These are phyloP conservation scores for Aphelenchoides fujianensis DNA, from an alignment of 1,140 invertebrate species.

Conservation along the genomic window DNA sequence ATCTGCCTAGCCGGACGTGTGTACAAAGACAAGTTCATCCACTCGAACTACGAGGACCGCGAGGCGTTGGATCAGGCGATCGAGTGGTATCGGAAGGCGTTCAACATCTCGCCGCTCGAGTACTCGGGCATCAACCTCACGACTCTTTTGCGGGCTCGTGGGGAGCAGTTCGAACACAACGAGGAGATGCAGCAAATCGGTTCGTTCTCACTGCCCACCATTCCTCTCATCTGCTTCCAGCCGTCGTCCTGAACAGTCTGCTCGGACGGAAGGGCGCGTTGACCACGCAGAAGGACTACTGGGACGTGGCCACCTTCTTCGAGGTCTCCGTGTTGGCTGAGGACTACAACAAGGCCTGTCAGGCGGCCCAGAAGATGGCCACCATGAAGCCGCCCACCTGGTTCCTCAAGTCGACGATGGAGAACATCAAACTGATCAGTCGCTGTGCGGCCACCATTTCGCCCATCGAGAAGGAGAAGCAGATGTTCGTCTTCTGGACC, in stretches of 20 bases:
- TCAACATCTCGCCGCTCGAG: conserved; percentile 94
- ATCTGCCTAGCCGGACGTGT: conserved; percentile 96
- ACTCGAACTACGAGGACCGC: conserved; percentile 83
- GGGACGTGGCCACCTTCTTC: conserved; percentile 99
- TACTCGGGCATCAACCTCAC: conserved; percentile 98
- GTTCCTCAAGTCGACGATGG: conserved; percentile 96
- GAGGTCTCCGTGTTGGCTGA: conserved; percentile 91
- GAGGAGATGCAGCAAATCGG: conserved; percentile 83
- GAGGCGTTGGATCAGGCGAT: conserved; percentile 87
- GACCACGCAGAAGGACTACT: conserved; percentile 87
- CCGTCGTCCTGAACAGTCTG: conserved; percentile 90
- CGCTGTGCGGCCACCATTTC: conserved; percentile 63
- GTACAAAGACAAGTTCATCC: conserved; percentile 97
- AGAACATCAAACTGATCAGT: conserved; percentile 92
- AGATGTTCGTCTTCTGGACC: conserved; percentile 79
- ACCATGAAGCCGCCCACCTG: conserved; percentile 95
- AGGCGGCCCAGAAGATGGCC: conserved; percentile 98
- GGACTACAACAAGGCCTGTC: conserved; percentile 92
- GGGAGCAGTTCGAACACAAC: conserved; percentile 87
- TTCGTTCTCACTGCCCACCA: conserved; percentile 55
- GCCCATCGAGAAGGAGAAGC: conserved; percentile 62
- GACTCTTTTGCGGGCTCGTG: conserved; percentile 92
- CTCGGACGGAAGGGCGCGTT: conserved; percentile 96
- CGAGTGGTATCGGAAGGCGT: conserved; percentile 95
- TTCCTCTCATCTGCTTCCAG: conserved; percentile 64